These are phyloP conservation scores for Anguilla japonica DNA, from an alignment of 2,113 vertebrate genomes.

Conservation along the genomic window DNA sequence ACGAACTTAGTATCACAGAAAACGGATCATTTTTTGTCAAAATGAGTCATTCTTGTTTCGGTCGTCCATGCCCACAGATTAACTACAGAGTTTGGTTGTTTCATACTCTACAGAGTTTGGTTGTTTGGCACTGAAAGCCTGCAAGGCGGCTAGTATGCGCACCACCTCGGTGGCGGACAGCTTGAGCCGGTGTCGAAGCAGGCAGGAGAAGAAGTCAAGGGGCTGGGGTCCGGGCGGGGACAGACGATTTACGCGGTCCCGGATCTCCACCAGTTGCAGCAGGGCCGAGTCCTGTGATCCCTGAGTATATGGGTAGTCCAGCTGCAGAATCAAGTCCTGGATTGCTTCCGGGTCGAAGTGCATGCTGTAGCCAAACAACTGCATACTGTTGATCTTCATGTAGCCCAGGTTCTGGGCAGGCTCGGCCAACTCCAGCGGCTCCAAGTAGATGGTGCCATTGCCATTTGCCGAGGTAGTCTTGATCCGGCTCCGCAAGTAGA, in stretches of 20 bases:
- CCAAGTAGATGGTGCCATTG: constrained; percentile 78
- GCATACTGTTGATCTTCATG: constrained; percentile 95
- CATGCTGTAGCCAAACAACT: constrained; percentile 94
- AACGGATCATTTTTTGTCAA: background rate
- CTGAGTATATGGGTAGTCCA: constrained; percentile 96
- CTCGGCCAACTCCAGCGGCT: constrained; percentile 80
- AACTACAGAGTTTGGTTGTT: constrained; percentile 91
- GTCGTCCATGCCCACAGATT: constrained; percentile 49
- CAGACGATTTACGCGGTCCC: constrained; percentile 90
- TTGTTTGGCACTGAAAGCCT: constrained; percentile 84
- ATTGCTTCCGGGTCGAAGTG: constrained; percentile 96
- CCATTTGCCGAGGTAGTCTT: constrained; percentile 73
- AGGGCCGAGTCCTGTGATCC: constrained; percentile 94
- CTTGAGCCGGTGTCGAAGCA: constrained; percentile 94
- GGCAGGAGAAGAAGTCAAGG: constrained; percentile 90
- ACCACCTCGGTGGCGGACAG: constrained; percentile 88
- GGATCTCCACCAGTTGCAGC: constrained; percentile 91
- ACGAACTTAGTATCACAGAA: background rate
- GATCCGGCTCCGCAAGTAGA: constrained; percentile 91
- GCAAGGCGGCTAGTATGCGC: constrained; percentile 88
- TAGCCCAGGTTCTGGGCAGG: constrained; percentile 85
- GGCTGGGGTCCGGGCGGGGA: constrained; percentile 86
- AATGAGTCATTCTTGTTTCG: background rate
- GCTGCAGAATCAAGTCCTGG: constrained; percentile 92
- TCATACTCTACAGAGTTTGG: constrained; percentile 84